Evolutionary conservation across 2,888 invertebrate genomes (phyloP), one percentile per base, ranked within the genome.

Genomic region (Incurvaria masculella): DNA sequence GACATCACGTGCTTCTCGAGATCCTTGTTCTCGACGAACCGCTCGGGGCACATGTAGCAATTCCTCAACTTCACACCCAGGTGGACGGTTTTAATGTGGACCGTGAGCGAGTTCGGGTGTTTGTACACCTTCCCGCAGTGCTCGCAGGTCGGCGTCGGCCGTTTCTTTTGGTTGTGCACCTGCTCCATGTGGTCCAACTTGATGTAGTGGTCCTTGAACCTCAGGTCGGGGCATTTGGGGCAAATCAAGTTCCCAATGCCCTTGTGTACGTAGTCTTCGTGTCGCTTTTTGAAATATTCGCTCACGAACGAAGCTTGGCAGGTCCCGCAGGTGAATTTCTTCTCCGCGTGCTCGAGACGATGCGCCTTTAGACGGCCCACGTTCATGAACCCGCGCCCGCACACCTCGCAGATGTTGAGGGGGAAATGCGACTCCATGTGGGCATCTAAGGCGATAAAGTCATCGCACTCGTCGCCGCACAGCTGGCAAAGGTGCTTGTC

Each of bases 261-360:
- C 33, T 14, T 14, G 33, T 33, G 33, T n/a, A n/a, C 69, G 49
- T 71, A 76, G 44, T 73, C 68, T 1, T 66, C 65, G 41, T 78
- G 78, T 16, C 66, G 59, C 0, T 65, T 63, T 0, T 64, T 63
- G 49, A 75, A 64, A 49, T 78, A 78, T 41, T 61, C 59, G 18
- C 78, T 57, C 2, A 61, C 71, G 2, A 70, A 69, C 45, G 76
- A 73, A 0, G 72, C 65, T 4, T 75, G 62, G 57, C 78, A 78
- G 52, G 78, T 74, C 0, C 75, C 71, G 48, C 78, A 78, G 53
- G 70, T 73, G 47, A 76, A 75, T 53, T 75, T 72, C 50, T 65
- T 71, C 53, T 70, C 75, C 75, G 76, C 2, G 74, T 75, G 45
- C 76, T 60, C 33, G 33, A 14, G 8, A 8, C 3, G 3, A 16